phyloP scores from a whole-genome alignment of 2,888 invertebrate species.

The Colostygia pectinataria region DNA sequence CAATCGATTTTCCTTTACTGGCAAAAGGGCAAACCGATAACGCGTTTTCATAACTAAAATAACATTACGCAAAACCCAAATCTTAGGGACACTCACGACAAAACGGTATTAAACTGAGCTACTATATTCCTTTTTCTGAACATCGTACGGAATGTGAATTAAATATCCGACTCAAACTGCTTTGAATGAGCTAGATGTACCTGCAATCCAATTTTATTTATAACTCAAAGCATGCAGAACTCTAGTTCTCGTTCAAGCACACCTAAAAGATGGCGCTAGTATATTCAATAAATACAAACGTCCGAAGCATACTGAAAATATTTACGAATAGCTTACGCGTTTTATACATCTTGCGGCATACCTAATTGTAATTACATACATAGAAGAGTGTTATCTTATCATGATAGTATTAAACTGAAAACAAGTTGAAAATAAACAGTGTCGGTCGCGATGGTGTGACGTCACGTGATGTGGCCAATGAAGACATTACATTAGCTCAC shows the following conservation, averaged over 20 bases:
- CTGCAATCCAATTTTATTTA: slow-evolving; percentile 43
- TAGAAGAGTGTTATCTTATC: slow-evolving; percentile 56
- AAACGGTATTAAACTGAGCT: slow-evolving; percentile 59
- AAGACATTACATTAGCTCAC: slow-evolving; percentile 52
- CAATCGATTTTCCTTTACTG: slow-evolving; percentile 1
- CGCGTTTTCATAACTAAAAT: slow-evolving; percentile 2
- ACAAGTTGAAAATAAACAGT: slow-evolving; percentile 63
- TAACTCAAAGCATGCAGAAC: slow-evolving; percentile 37
- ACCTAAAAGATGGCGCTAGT: slow-evolving; percentile 38
- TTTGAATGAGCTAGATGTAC: slow-evolving; percentile 30
- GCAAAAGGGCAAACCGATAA: slow-evolving; percentile 3
- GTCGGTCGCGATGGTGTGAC: slow-evolving; percentile 45
- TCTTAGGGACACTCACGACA: slow-evolving; percentile 57
- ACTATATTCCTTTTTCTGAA: slow-evolving; percentile 67
- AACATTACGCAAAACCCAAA: neutral
- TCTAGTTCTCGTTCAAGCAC: slow-evolving; percentile 19
- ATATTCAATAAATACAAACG: slow-evolving; percentile 32
- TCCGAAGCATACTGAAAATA: slow-evolving; percentile 45
- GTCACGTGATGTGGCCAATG: slow-evolving; percentile 64
- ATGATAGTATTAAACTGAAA: slow-evolving; percentile 53
- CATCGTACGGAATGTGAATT: slow-evolving; percentile 45
- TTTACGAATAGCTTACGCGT: slow-evolving; percentile 39
- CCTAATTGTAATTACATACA: too few relatives aligned
- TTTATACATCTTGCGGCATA: slow-evolving; percentile 59
- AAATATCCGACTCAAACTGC: slow-evolving; percentile 19